A percentile compares a stretch with the other conserved stretches of the same genome.
Evolutionary conservation across 2,888 invertebrate species (phyloP).

Genomic region (Eustalomyia histrio): DNA sequence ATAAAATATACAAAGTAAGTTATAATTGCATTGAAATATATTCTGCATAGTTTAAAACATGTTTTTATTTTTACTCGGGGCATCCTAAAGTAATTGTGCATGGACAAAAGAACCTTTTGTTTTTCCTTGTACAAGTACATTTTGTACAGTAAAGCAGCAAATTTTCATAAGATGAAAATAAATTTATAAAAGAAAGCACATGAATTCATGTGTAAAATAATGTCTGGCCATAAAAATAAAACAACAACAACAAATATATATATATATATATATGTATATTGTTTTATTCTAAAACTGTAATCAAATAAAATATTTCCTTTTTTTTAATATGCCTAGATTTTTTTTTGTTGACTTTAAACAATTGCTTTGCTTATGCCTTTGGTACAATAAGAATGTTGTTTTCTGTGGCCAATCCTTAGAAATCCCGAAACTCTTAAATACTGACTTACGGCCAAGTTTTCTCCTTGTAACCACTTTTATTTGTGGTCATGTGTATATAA

Average conservation of each 20-base stretch:
- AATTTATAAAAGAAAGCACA: slow-evolving; percentile 66
- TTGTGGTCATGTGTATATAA: slow-evolving; percentile 67
- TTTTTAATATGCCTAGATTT: slow-evolving; percentile 27
- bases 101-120: slow-evolving; percentile 37
- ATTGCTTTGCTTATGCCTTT: slow-evolving; percentile 18
- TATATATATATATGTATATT: too few species aligned
- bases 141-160: slow-evolving; percentile 36
- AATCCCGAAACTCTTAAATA: slow-evolving; percentile 19
- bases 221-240: slow-evolving; percentile 49
- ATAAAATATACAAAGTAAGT: too few species aligned
- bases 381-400: slow-evolving; percentile 31
- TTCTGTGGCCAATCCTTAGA: slow-evolving; percentile 21
- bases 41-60: too few species aligned
- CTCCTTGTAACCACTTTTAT: slow-evolving; percentile 62
- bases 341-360: slow-evolving; percentile 39
- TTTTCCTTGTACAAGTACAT: slow-evolving; percentile 21
- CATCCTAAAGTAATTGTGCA: background rate
- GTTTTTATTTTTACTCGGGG: too few species aligned
- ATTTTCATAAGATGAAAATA: slow-evolving; percentile 50
- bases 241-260: slow-evolving; percentile 15
- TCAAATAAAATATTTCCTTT: slow-evolving; percentile 23
- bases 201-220: slow-evolving; percentile 68
- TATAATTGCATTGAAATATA: too few species aligned
- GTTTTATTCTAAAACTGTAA: slow-evolving; percentile 15
- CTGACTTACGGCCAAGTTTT: slow-evolving; percentile 49